These are phyloP conservation scores for Pan paniscus DNA, from an alignment of 2,113 vertebrate species.

Conservation along the genomic window DNA sequence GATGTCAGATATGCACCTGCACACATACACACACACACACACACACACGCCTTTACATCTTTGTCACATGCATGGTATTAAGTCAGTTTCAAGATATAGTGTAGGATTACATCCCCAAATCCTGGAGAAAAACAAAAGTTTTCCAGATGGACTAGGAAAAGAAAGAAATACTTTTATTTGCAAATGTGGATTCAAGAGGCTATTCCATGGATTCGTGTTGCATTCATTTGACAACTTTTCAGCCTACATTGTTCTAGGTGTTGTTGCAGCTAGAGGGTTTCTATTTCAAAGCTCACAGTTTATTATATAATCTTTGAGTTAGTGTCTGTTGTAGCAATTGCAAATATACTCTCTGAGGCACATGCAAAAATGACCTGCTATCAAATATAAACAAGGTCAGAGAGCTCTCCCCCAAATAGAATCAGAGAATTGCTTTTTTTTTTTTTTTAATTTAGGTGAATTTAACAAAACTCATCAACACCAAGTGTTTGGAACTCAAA, in stretches of 20 bases:
- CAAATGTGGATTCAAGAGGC: background rate
- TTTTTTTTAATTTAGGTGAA: background rate
- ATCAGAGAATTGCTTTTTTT: background rate
- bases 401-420: background rate
- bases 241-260: background rate
- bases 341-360: background rate
- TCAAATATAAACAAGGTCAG: background rate
- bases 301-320: background rate
- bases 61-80: background rate
- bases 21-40: too few relatives aligned
- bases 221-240: background rate
- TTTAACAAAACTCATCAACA: background rate
- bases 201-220: background rate
- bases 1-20: fast-evolving
- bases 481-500: background rate
- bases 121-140: background rate
- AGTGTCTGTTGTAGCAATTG: background rate
- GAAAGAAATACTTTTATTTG: background rate
- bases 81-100: background rate
- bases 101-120: background rate
- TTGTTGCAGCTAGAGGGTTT: background rate
- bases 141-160: background rate
- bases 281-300: background rate
- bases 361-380: background rate
- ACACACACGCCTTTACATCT: background rate